Base-by-base conservation (phyloP, 2,888 invertebrate genomes). In the Clivina fossor region DNA sequence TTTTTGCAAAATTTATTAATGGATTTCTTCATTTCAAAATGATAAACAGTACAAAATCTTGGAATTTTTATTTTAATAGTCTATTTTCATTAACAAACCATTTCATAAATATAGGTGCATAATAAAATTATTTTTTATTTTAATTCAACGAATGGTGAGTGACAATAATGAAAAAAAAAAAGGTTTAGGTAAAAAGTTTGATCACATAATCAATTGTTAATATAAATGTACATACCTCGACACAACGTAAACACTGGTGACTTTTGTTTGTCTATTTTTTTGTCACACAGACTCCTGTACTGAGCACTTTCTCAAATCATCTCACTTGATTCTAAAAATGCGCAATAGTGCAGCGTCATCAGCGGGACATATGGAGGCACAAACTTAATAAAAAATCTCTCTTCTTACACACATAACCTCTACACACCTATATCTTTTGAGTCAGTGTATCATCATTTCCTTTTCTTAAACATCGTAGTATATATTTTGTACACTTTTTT, bases 281-380 rank as follows among this genome's bases (percentile, higher is more conserved):
- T 71, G 69, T 69, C 71, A 72, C 73, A 72, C 73, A 72, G 73
- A 71, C 72, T 70, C 74, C 73, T 62, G 73, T 72, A 66, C 69
- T 74, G 67, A 74, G 73, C 73, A 74, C 74, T 68, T 74, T 74
- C 70, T 71, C 73, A 72, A 73, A 74, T 66, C 71, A 71, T 68
- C 72, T 73, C 70, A 73, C 74, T 71, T 74, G 73, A 74, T 73
- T 73, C 70, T 73, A 73, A 74, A 66, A n/a, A n/a, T n/a, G n/a
- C 65, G 64, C 66, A 63, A 62, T 63, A 63, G 65, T 59, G 62
- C 61, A 61, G 58, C 58, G 35, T 22, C 28, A 54, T 11, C 32
- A 43, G 22, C 54, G 40, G 30, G 48, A 51, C 51, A 47, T 19
- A 19, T 38, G 40, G 47, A 40, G 24, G 46, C 54, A 54, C 54